These are phyloP conservation scores for Bos taurus DNA, from an alignment of 2,113 vertebrate species.

Conservation along the genomic window ARS-UCD2.0 NC_037329.1:57714501-57715000, in stretches of 20 bases:
- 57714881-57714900: neutral
- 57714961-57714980: neutral
- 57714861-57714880: neutral
- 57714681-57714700: neutral
- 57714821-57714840: neutral
- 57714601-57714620: neutral
- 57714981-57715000: neutral
- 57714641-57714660: neutral
- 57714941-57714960: neutral
- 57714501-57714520: neutral
- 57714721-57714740: neutral
- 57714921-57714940: neutral
- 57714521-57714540: neutral
- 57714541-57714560: conserved; percentile 28
- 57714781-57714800: fast-evolving
- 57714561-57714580: neutral
- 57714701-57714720: neutral
- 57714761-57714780: neutral
- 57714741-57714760: neutral
- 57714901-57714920: neutral
- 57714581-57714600: neutral
- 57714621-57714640: neutral
- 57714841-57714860: neutral
- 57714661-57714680: neutral
- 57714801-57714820: neutral